phyloP scores from a whole-genome alignment of 2,888 invertebrate genomes.

The Stenolophus ochropezus region DNA sequence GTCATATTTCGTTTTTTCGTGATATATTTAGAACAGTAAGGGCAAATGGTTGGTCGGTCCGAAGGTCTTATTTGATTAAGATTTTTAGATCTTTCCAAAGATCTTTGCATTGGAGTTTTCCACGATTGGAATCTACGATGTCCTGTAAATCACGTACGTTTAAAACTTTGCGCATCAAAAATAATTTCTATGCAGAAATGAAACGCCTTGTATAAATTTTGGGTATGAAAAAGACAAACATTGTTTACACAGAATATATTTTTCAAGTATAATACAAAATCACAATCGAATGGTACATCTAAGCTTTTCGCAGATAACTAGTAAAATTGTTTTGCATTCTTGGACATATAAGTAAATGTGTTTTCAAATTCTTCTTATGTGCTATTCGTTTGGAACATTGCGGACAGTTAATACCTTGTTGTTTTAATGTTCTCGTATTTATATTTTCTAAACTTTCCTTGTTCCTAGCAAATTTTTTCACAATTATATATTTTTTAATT shows the following conservation, averaged over 20 bases:
- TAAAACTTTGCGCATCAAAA: slow-evolving; percentile 18
- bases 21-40: slow-evolving; percentile 49
- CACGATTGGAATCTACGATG: slow-evolving; percentile 5
- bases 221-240: slow-evolving; percentile 11
- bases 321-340: slow-evolving; percentile 47
- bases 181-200: slow-evolving; percentile 50
- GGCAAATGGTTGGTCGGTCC: slow-evolving; percentile 38
- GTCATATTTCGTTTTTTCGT: slow-evolving; percentile 43
- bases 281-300: background rate
- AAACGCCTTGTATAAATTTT: slow-evolving; percentile 27
- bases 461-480: slow-evolving; percentile 24
- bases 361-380: slow-evolving; percentile 55
- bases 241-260: slow-evolving; percentile 20
- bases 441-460: background rate
- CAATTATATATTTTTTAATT: slow-evolving; percentile 25
- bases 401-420: slow-evolving; percentile 45
- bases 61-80: slow-evolving; percentile 33
- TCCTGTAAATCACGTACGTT: slow-evolving; percentile 46
- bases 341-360: slow-evolving; percentile 49
- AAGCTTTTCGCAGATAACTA: background rate
- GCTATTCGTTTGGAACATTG: slow-evolving; percentile 53
- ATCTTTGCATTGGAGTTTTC: slow-evolving; percentile 3
- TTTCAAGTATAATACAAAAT: slow-evolving; percentile 1
- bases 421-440: background rate
- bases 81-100: slow-evolving; percentile 11